Evolutionary conservation across 1,140 invertebrate species (phyloP), one percentile per base, ranked within the genome.

Genomic region (Saccostrea glomerata): DNA sequence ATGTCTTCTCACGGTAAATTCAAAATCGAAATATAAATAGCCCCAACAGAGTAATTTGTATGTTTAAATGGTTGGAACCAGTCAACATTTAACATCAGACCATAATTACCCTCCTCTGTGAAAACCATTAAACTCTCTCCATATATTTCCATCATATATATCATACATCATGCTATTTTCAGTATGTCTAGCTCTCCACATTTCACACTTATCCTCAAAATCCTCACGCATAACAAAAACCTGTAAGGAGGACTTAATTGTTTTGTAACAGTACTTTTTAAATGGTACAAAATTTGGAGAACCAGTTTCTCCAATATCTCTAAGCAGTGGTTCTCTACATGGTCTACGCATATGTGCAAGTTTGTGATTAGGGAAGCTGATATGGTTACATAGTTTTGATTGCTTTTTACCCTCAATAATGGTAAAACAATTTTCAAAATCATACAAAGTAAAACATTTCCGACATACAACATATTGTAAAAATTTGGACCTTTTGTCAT

Each of bases 1-100:
- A 82, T 63, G 66, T 88, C 82, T 63, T 88, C 73, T 20, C 87
- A 40, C 13, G 87, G 63, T 66, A 66, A 20, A 66, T 66, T 66
- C n/a, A 66, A 66, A 23, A 66, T 20, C n/a, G 63, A 66, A 66
- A 9, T 66, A 66, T 66, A 66, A 23, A 66, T 66, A 20, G 63
- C 63, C 7, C 63, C 63, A 17, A 66, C 63, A 20, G 63, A 66
- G n/a, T 66, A 66, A 66, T 66, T 20, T 20, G 63, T 66, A 23
- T 66, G 63, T 20, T 66, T 66, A 66, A 66, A 66, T 66, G 63
- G 63, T 66, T 66, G 63, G 36, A 82, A 82, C 77, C 77, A 82
- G 77, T 82, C 77, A 13, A 82, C 77, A 82, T 82, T 82, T 82
- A 84, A 47, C 83, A 84, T 84, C 13, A 70, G 20, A 13, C 23